Evolutionary conservation across 2,888 invertebrate genomes (phyloP).

Genomic region (Callosobruchus maculatus): DNA sequence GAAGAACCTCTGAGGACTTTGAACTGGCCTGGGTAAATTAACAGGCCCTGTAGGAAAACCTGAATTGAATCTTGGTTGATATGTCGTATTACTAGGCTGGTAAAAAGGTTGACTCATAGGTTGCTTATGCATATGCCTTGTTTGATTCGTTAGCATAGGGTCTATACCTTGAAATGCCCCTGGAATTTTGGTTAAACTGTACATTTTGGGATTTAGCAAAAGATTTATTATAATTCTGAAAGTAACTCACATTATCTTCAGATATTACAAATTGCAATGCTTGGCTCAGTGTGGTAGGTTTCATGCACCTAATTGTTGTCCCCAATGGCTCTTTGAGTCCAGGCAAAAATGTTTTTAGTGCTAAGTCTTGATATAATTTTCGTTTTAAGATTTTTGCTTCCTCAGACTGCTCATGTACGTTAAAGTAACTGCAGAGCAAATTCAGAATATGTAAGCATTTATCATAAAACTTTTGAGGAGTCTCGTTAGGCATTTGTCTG

Average conservation of each 20-base stretch:
- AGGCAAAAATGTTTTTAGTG: slow-evolving; percentile 10
- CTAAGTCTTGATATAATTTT: slow-evolving; percentile 7
- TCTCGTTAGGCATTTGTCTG: slow-evolving; percentile 16
- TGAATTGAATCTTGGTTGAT: background rate
- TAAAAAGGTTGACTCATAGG: background rate
- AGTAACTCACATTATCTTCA: slow-evolving; percentile 7
- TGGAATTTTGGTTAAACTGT: background rate
- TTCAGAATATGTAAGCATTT: slow-evolving; percentile 12
- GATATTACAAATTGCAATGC: slow-evolving; percentile 7
- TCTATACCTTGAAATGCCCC: background rate
- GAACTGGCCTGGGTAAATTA: background rate
- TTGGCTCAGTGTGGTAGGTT: background rate
- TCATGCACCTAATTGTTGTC: slow-evolving; percentile 12
- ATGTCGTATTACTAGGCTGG: background rate
- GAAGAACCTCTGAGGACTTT: background rate
- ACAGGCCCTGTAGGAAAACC: no score
- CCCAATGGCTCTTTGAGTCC: no score
- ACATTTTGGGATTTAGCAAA: background rate
- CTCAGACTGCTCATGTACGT: slow-evolving; percentile 8
- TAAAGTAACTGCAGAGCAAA: slow-evolving; percentile 10
- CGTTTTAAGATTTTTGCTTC: slow-evolving; percentile 6
- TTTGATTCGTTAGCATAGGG: no score
- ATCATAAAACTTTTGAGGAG: slow-evolving; percentile 19
- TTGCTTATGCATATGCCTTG: background rate
- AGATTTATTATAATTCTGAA: background rate